Conservation (phyloP, 2,888 invertebrate genomes). For the Octonoba sinensis region DNA sequence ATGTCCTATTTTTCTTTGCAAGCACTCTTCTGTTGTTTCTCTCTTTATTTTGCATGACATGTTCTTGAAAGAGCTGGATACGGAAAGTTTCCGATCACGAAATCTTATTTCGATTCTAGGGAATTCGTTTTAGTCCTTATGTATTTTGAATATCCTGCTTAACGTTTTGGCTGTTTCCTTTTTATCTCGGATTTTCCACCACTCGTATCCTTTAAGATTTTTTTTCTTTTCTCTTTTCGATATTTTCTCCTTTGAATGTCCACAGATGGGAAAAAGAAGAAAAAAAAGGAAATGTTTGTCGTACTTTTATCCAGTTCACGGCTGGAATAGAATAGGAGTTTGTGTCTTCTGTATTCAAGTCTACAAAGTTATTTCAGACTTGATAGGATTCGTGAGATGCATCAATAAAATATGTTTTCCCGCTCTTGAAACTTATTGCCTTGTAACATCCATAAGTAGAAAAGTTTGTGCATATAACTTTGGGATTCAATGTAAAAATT, state of each 20-base stretch:
- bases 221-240: constrained; percentile 5
- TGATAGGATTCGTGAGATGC: constrained; percentile 16
- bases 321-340: background rate
- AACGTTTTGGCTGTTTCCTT: background rate
- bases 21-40: background rate
- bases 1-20: constrained; percentile 12
- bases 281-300: constrained; percentile 5
- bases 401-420: constrained; percentile 1
- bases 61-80: constrained; percentile 37
- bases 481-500: no score
- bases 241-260: no score
- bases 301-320: constrained; percentile 16
- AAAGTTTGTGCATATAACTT: no score
- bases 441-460: no score
- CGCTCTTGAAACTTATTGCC: background rate
- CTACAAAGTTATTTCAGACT: background rate
- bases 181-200: constrained; percentile 11
- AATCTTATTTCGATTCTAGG: constrained; percentile 45
- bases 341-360: no score
- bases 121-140: constrained; percentile 49
- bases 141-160: constrained; percentile 18
- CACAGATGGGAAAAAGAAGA: no score
- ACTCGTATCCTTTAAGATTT: constrained; percentile 10
- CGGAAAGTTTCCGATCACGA: constrained; percentile 40
- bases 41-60: constrained; percentile 30